Evolutionary conservation across 2,113 vertebrate species (phyloP), one percentile per base, ranked within the genome.

Genomic region (Ranitomeya variabilis): DNA sequence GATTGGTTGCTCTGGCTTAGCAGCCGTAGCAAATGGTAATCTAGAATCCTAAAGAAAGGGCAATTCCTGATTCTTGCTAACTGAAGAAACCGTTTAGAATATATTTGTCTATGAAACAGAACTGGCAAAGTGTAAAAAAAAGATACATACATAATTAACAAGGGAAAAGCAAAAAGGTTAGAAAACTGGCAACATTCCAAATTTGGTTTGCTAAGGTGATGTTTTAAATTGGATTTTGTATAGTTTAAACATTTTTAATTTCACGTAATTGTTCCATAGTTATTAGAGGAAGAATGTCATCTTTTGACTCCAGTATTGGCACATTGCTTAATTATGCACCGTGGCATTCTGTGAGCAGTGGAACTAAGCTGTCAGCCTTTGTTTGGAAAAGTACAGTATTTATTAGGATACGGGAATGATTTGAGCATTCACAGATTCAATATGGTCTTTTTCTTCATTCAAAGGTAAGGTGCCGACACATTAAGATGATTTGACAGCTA

Each of bases 171-270:
- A 92, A 94, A 95, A 95, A 95, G 94, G 94, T 93, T 92, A 95
- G 94, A 94, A 95, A 95, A 95, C 94, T 94, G 94, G 95, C 93
- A 93, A 93, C 52, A 86, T 93, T 94, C 94, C 95, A 94, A 89
- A 91, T 90, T 89, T 87, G 90, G 0, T 83, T 91, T 91, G 92
- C 60, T 81, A 91, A 94, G 93, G 93, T 95, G 92, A 94, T 91
- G 90, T 87, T 87, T 92, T 92, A 93, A 92, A 95, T 94, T 94
- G 93, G 91, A 94, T 94, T 67, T 94, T 95, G 92, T 93, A 91
- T 83, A 90, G 88, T 90, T 92, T 94, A 91, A 81, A 86, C 83
- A 90, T 93, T 85, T 23, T 90, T 89, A 91, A 95, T 94, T 92
- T 84, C 92, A 91, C 92, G 90, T 93, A 94, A 94, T 93, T 94